Evolutionary conservation across 2,888 invertebrate species (phyloP).

Genomic region (Mythimna albipuncta): DNA sequence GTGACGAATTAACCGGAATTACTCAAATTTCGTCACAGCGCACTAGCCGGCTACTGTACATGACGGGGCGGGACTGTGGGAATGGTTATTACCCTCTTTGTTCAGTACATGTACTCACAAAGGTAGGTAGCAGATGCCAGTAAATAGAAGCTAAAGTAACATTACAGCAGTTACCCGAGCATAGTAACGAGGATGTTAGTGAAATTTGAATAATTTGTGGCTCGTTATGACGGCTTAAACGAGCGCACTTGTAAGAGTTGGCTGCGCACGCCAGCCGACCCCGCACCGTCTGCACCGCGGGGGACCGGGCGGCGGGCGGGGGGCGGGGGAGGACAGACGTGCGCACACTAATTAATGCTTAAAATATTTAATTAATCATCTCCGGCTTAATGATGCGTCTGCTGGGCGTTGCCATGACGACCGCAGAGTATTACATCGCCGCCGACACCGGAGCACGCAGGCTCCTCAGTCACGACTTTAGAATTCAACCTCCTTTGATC

Average conservation of each 20-base stretch:
- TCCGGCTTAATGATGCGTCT: conserved; percentile 52
- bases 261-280: conserved; percentile 32
- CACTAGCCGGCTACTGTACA: neutral
- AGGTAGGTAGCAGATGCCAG: conserved; percentile 40
- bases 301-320: neutral
- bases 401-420: conserved; percentile 44
- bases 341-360: conserved; percentile 55
- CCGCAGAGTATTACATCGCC: conserved; percentile 4
- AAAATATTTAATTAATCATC: conserved; percentile 62
- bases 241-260: conserved; percentile 42
- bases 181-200: conserved; percentile 59
- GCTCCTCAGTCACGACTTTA: conserved; percentile 25
- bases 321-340: conserved; percentile 20
- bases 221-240: conserved; percentile 56
- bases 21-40: conserved; percentile 1
- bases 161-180: conserved; percentile 52
- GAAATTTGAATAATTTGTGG: conserved; percentile 67
- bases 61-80: neutral
- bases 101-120: conserved; percentile 8
- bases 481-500: conserved; percentile 19
- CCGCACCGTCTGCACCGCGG: conserved; percentile 8
- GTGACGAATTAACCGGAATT: conserved; percentile 23
- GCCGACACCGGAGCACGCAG: conserved; percentile 6
- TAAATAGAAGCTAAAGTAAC: conserved; percentile 49
- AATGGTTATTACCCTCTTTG: conserved; percentile 14